phyloP scores from a whole-genome alignment of 1,140 invertebrate genomes.

The Apis florea region DNA sequence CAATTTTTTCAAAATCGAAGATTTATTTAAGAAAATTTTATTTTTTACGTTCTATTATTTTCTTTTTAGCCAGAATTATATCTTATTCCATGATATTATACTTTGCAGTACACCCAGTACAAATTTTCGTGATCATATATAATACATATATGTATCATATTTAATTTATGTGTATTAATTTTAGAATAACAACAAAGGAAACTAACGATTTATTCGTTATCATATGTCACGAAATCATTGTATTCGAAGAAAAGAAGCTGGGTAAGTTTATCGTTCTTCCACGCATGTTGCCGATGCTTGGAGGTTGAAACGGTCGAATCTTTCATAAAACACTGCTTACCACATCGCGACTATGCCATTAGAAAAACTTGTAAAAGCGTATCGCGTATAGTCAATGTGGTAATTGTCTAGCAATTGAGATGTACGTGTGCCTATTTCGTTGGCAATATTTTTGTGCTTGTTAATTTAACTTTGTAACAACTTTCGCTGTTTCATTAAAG shows the following conservation, averaged over 20 bases:
- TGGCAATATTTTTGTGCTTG: background rate
- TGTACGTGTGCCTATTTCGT: background rate
- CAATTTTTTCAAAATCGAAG: no score
- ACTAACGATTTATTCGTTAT: conserved; percentile 8
- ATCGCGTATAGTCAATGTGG: background rate
- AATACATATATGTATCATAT: background rate
- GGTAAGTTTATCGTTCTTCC: background rate
- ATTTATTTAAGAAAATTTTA: no score
- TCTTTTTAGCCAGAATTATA: no score
- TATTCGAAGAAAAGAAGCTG: conserved; percentile 15
- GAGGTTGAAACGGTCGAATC: conserved; percentile 16
- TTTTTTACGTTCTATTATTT: no score
- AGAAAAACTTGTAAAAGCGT: conserved; percentile 29
- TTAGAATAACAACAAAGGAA: background rate
- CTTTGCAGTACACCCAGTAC: no score
- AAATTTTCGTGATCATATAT: background rate
- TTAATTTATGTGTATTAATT: background rate
- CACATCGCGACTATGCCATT: background rate
- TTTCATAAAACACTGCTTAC: background rate
- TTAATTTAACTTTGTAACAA: background rate
- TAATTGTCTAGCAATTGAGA: conserved; percentile 22
- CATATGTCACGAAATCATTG: conserved; percentile 15
- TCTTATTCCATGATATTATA: no score
- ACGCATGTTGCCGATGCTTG: background rate
- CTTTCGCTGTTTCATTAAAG: conserved; percentile 36